These are phyloP conservation scores for Eudyptes chrysolophus DNA, from an alignment of 2,113 vertebrate genomes.

Conservation along the genomic window DNA sequence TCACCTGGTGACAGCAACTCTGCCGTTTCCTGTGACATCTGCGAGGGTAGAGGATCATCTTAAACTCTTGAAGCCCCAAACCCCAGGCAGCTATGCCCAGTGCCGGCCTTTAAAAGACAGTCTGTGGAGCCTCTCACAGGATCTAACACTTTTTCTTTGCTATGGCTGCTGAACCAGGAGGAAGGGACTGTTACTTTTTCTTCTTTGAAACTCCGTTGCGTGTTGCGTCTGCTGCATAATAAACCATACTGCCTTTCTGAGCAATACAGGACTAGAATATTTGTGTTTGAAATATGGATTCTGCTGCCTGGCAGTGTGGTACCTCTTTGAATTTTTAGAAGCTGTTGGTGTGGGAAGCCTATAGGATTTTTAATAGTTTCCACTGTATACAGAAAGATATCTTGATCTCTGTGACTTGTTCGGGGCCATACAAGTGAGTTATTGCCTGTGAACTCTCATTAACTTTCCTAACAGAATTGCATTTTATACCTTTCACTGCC, in stretches of 20 bases:
- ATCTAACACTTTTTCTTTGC: neutral
- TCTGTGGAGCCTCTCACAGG: neutral
- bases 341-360: neutral
- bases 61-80: neutral
- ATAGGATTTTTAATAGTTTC: neutral
- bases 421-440: neutral
- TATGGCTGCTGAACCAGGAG: neutral
- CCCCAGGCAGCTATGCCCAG: neutral
- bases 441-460: neutral
- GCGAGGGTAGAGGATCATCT: fast-evolving
- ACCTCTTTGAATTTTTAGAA: neutral
- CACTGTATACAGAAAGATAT: neutral
- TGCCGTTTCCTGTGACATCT: neutral
- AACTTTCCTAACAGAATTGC: neutral
- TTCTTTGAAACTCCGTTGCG: fast-evolving
- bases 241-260: neutral
- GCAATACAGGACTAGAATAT: neutral
- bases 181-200: neutral
- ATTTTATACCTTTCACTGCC: neutral
- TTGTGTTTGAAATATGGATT: neutral
- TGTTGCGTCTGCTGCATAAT: neutral
- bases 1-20: neutral
- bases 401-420: neutral
- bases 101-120: neutral
- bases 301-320: neutral